These are phyloP conservation scores for Drosophila lutescens DNA, from an alignment of 2,888 invertebrate genomes.

Conservation along the genomic window DNA sequence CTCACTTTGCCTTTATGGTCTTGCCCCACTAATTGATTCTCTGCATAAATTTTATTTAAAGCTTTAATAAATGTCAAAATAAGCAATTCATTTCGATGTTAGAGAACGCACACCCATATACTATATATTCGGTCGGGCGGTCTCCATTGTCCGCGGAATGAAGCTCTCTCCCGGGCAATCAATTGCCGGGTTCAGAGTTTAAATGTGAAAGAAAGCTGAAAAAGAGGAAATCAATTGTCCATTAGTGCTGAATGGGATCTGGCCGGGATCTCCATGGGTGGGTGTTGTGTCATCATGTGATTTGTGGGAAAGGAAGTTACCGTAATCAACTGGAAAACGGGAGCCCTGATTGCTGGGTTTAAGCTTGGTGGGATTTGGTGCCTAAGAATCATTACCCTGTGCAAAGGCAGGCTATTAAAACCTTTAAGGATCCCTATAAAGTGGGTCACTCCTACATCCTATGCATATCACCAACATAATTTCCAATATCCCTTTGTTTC, in stretches of 20 bases:
- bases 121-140: neutral
- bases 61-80: conserved; percentile 81
- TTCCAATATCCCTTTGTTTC: no score
- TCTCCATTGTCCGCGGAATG: conserved; percentile 47
- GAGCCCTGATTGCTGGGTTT: neutral
- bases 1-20: conserved; percentile 38
- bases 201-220: conserved; percentile 56
- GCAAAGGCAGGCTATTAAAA: neutral
- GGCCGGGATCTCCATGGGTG: conserved; percentile 15
- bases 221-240: conserved; percentile 45
- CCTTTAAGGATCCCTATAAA: neutral
- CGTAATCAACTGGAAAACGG: neutral
- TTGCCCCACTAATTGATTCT: conserved; percentile 73
- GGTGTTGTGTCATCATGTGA: conserved; percentile 13
- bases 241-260: conserved; percentile 17
- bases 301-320: conserved; percentile 8
- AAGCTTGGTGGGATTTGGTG: neutral
- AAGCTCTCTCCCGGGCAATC: conserved; percentile 75
- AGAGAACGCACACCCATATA: conserved; percentile 60
- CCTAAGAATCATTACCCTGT: neutral
- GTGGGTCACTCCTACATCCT: no score
- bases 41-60: conserved; percentile 80
- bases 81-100: conserved; percentile 81
- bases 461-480: no score
- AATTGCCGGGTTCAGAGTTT: conserved; percentile 79